A percentile compares a stretch with the other conserved stretches of the same genome.
phyloP scores from a whole-genome alignment of 2,113 vertebrate species.

The Cygnus atratus region DNA sequence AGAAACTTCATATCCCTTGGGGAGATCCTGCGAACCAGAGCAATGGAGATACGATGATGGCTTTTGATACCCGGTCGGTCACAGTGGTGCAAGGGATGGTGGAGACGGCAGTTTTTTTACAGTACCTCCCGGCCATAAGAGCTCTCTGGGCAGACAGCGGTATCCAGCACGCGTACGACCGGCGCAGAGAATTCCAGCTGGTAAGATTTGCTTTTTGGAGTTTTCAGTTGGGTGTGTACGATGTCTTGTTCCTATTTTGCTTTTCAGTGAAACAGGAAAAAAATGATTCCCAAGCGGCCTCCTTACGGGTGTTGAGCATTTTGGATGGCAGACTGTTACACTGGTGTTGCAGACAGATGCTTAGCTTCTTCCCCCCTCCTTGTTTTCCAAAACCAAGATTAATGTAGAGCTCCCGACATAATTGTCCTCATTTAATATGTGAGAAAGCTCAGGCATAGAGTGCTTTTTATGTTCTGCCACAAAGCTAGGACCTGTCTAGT shows the following conservation, averaged over 20 bases:
- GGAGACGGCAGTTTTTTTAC: constrained; percentile 84
- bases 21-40: constrained; percentile 86
- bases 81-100: constrained; percentile 86
- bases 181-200: constrained; percentile 96
- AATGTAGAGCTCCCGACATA: not conserved
- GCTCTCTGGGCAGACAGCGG: constrained; percentile 90
- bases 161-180: constrained; percentile 93
- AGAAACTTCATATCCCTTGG: constrained; percentile 98
- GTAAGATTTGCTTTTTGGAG: constrained; percentile 74
- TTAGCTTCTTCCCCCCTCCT: not conserved
- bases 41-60: constrained; percentile 89
- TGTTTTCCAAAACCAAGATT: not conserved
- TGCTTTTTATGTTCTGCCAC: not conserved
- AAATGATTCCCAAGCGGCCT: rapidly evolving
- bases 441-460: not conserved
- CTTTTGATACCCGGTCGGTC: constrained; percentile 88
- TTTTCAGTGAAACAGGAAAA: rapidly evolving
- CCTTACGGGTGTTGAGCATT: rapidly evolving
- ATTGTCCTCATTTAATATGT: constrained; percentile 18
- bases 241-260: not conserved
- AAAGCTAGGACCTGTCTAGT: not conserved
- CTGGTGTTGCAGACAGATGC: not conserved
- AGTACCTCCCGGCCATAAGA: constrained; percentile 85
- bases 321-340: not conserved
- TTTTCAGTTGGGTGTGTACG: rapidly evolving